Evolutionary conservation across 2,888 invertebrate genomes (phyloP).

Genomic region (Crepidodera aurea): DNA sequence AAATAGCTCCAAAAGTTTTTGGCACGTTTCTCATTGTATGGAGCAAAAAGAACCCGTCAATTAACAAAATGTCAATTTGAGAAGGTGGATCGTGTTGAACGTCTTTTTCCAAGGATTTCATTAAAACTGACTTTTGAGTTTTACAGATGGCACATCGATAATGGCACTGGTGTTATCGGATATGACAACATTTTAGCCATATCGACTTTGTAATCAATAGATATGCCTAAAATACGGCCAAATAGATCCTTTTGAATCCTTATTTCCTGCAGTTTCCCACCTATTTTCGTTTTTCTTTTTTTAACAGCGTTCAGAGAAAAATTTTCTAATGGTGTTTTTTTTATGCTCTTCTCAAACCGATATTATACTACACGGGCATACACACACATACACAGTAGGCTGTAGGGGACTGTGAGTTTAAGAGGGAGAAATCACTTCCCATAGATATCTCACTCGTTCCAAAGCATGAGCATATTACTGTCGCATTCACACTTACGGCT

Average conservation of each 20-base stretch:
- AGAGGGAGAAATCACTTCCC: too few relatives aligned
- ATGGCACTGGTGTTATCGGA: constrained; percentile 49
- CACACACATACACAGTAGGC: too few relatives aligned
- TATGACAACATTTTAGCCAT: constrained; percentile 46
- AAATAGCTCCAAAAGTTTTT: constrained; percentile 48
- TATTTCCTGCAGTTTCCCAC: constrained; percentile 42
- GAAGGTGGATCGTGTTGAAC: constrained; percentile 28
- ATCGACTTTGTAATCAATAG: constrained; percentile 35
- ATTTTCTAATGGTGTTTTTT: constrained; percentile 41
- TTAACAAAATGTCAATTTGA: constrained; percentile 40
- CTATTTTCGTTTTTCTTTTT: constrained; percentile 39
- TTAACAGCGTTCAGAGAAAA: constrained; percentile 38
- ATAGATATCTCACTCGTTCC: too few relatives aligned
- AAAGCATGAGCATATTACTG: too few relatives aligned
- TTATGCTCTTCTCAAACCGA: constrained; percentile 47
- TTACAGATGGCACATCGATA: constrained; percentile 47
- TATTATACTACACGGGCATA: too few relatives aligned
- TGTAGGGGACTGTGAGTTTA: too few relatives aligned
- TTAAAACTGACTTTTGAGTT: constrained; percentile 45
- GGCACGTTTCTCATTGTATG: constrained; percentile 50
- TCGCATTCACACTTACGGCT: too few relatives aligned
- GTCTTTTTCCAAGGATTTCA: constrained; percentile 42
- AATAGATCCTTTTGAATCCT: constrained; percentile 20
- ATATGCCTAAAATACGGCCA: constrained; percentile 29
- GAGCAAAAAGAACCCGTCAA: constrained; percentile 52